Conservation (phyloP, 1,140 invertebrate species). For the Zaprionus taronus region DNA sequence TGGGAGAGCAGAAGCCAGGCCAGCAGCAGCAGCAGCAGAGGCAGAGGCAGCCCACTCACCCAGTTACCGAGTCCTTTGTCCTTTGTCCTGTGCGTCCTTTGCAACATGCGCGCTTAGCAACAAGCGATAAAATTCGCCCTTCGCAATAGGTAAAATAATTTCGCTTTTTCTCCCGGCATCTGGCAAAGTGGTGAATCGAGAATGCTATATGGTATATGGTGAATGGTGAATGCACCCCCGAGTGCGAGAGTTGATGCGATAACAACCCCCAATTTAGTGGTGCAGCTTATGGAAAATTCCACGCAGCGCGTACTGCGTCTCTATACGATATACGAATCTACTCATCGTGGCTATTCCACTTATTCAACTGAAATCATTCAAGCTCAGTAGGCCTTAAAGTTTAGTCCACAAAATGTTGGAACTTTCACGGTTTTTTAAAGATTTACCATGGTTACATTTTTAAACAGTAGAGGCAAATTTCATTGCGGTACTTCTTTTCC, state of each 20-base stretch:
- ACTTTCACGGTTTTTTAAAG: neutral
- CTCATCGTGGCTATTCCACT: constrained; percentile 9
- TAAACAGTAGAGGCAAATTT: too few relatives aligned
- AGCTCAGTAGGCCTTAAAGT: neutral
- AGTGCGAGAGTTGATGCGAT: constrained; percentile 5
- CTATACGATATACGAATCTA: constrained; percentile 18
- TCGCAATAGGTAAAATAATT: constrained; percentile 67
- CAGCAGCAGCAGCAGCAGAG: neutral
- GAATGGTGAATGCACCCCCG: constrained; percentile 8
- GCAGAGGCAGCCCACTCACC: constrained; percentile 70
- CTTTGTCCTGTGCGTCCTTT: constrained; percentile 49
- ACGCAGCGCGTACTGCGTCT: constrained; percentile 12
- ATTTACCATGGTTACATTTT: neutral
- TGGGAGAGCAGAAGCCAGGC: constrained; percentile 56
- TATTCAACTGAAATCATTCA: constrained; percentile 3
- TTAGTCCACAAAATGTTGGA: neutral
- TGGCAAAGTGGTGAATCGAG: constrained; percentile 69
- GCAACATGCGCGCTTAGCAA: constrained; percentile 62
- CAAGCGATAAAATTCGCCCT: constrained; percentile 69
- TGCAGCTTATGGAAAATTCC: constrained; percentile 70
- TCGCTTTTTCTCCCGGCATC: constrained; percentile 47
- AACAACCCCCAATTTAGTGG: constrained; percentile 30
- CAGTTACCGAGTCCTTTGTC: constrained; percentile 67
- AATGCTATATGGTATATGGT: constrained; percentile 41
- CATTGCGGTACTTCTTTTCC: too few relatives aligned